Conservation (phyloP, 2,888 invertebrate genomes). For the Electrophaes corylata region DNA sequence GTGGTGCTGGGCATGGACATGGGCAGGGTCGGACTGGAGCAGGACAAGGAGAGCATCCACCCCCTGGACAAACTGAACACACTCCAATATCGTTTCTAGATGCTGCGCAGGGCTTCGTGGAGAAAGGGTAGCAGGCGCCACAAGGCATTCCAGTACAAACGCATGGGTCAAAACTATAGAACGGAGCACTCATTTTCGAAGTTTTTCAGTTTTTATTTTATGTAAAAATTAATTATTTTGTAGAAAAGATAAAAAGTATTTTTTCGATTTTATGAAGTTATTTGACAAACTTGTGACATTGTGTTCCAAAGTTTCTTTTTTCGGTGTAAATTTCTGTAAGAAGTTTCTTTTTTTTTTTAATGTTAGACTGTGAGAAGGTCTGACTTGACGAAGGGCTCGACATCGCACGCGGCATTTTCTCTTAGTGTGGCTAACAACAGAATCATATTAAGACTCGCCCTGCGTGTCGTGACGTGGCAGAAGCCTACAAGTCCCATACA, state of each 20-base stretch:
- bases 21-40: constrained; percentile 76
- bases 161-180: constrained; percentile 76
- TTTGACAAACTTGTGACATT: constrained; percentile 4
- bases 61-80: constrained; percentile 75
- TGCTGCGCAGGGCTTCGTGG: constrained; percentile 68
- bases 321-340: not conserved
- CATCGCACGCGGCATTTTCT: no score
- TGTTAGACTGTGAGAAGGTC: no score
- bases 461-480: no score
- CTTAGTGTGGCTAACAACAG: no score
- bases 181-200: constrained; percentile 73
- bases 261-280: constrained; percentile 22
- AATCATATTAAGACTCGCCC: no score
- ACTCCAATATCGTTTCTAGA: constrained; percentile 64
- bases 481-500: no score
- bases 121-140: constrained; percentile 73
- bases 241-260: constrained; percentile 1
- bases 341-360: not conserved
- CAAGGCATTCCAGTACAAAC: constrained; percentile 69
- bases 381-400: no score
- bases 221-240: not conserved
- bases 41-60: constrained; percentile 76
- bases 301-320: not conserved
- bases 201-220: constrained; percentile 45
- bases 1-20: constrained; percentile 59